phyloP scores from a whole-genome alignment of 2,888 invertebrate species.

The Tolmerus cingulatus region DNA sequence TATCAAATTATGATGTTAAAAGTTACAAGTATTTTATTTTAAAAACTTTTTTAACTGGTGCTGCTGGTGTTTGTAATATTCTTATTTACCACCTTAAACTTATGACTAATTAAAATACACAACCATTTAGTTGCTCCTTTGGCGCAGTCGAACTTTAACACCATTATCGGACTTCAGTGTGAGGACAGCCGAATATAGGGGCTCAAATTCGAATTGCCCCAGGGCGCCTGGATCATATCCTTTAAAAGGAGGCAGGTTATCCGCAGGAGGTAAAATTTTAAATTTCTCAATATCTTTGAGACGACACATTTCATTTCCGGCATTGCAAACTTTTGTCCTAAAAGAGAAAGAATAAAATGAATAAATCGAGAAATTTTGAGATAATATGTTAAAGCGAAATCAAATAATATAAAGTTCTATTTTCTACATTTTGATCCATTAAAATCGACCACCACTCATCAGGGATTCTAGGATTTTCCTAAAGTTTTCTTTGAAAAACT shows the following conservation, averaged over 20 bases:
- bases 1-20: no score
- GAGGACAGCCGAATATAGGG: constrained; percentile 61
- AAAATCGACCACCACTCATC: background rate
- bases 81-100: background rate
- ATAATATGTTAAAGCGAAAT: background rate
- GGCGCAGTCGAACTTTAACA: constrained; percentile 61
- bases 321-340: constrained; percentile 65
- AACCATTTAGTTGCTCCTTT: constrained; percentile 50
- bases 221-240: background rate
- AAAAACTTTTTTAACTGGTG: background rate
- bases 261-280: constrained; percentile 58
- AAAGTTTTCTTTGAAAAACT: background rate
- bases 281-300: constrained; percentile 66
- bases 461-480: background rate
- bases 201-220: background rate
- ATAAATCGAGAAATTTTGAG: background rate
- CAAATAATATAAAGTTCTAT: background rate
- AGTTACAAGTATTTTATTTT: no score
- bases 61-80: background rate
- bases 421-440: background rate
- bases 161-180: constrained; percentile 65
- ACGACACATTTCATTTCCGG: constrained; percentile 67
- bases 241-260: constrained; percentile 51
- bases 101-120: background rate
- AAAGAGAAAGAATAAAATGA: background rate